Evolutionary conservation across 2,113 vertebrate genomes (phyloP).

Genomic region (Psittacus erithacus): DNA sequence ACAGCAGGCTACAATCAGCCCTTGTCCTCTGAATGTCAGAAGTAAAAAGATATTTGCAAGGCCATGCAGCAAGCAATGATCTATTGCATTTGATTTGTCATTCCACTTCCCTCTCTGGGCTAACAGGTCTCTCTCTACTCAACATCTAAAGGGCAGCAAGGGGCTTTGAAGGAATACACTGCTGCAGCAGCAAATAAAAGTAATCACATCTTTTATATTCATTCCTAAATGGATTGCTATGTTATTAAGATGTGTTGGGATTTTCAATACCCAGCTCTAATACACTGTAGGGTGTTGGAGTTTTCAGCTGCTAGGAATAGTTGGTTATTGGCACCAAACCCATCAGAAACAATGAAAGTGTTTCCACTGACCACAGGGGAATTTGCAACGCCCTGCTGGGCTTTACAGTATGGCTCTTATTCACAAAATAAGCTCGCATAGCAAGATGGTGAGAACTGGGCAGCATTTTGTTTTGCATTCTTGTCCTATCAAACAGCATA

Average conservation of each 20-base stretch:
- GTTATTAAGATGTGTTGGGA: background rate
- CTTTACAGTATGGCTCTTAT: background rate
- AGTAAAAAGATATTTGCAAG: background rate
- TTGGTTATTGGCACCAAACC: background rate
- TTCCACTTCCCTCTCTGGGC: background rate
- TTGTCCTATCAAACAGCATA: background rate
- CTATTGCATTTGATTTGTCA: background rate
- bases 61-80: slow-evolving; percentile 42
- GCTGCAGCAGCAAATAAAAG: background rate
- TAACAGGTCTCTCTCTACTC: background rate
- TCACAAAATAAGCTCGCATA: background rate
- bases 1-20: slow-evolving; percentile 1
- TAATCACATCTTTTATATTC: background rate
- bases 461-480: background rate
- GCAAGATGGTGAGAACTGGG: background rate
- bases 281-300: background rate
- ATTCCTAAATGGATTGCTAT: background rate
- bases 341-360: background rate
- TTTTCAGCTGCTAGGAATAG: background rate
- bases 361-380: background rate
- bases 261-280: background rate
- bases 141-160: background rate
- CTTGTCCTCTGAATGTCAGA: slow-evolving; percentile 27
- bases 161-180: background rate
- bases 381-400: background rate